Percentiles rank a stretch among this genome's conserved stretches.
phyloP scores from a whole-genome alignment of 2,888 invertebrate genomes.

The Catocala nupta region DNA sequence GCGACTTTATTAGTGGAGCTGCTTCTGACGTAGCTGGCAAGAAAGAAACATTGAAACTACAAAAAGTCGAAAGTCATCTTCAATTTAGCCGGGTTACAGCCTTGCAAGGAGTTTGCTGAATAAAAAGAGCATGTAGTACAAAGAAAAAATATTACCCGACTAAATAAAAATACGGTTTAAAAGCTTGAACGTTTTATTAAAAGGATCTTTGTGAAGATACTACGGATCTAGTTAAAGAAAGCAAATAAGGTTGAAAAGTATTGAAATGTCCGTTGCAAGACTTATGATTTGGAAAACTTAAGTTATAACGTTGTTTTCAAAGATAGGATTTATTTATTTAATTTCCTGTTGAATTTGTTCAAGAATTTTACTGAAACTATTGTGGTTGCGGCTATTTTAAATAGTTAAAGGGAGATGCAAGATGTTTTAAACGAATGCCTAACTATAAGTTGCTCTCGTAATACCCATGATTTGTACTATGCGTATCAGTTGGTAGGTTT shows the following conservation, averaged over 20 bases:
- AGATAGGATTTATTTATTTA: no score
- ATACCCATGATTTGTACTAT: no score
- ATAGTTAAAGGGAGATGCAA: no score
- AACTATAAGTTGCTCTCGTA: no score
- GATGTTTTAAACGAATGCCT: no score
- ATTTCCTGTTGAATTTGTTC: no score
- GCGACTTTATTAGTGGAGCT: not conserved
- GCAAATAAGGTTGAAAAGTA: constrained; percentile 21
- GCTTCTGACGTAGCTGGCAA: not conserved
- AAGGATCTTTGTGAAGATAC: constrained; percentile 27
- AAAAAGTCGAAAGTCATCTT: constrained; percentile 7
- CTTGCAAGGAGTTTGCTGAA: not conserved
- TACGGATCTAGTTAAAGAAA: constrained; percentile 20
- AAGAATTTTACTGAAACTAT: no score
- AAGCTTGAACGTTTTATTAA: constrained; percentile 31
- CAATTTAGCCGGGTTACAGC: constrained; percentile 27
- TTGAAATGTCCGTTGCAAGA: not conserved
- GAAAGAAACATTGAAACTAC: constrained; percentile 1
- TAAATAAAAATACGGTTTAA: constrained; percentile 30
- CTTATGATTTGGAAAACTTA: not conserved
- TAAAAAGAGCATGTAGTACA: constrained; percentile 12
- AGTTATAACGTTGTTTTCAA: not conserved
- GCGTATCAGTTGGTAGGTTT: no score
- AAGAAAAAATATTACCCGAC: constrained; percentile 26
- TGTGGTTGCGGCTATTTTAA: no score